Evolutionary conservation across 1,140 invertebrate species (phyloP), one percentile per base, ranked within the genome.

Genomic region (Drosophila ironensis): DNA sequence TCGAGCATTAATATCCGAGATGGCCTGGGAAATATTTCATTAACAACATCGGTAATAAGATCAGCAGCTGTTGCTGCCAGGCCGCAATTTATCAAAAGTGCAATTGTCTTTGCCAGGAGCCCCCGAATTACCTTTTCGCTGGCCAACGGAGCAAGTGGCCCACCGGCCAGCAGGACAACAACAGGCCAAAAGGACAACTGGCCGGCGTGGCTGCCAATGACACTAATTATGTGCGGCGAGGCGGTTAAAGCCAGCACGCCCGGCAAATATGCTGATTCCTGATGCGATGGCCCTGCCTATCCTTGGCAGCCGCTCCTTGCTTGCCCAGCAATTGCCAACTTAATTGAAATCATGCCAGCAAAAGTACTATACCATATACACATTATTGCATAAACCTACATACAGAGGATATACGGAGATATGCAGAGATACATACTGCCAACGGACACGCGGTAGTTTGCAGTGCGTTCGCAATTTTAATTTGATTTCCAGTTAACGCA

Each of bases 221-320:
- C 66, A 72, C 80, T 82, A 78, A 84, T 82, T 84, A 82, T 70
- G 73, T 84, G 59, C 50, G 63, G 77, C 52, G 40, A 59, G 48
- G 68, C 69, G 46, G 53, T 44, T 53, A 35, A 69, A 56, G 48
- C 64, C 30, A 14, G 3, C 47, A 41, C 25, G 56, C 42, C 67
- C 52, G 50, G 54, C 47, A 71, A 61, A 72, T 63, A 72, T 66
- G 69, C 38, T 56, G 47, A 72, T 57, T 52, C 59, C 25, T 38
- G 47, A 67, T 54, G 68, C 27, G 9, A 24, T 25, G 22, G 28
- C 12, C 8, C 28, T 33, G 30, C 30, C n/a, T n/a, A n/a, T n/a
- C n/a, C n/a, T n/a, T 30, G 40, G 20, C 20, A 42, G 11, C 20
- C 19, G 22, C 22, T 61, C 30, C 41, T 48, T 63, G 24, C 60